Percentiles rank a stretch among this genome's conserved stretches.
These are phyloP conservation scores for Cataglyphis cursor DNA, from an alignment of 2,888 invertebrate genomes.

Conservation along the genomic window DNA sequence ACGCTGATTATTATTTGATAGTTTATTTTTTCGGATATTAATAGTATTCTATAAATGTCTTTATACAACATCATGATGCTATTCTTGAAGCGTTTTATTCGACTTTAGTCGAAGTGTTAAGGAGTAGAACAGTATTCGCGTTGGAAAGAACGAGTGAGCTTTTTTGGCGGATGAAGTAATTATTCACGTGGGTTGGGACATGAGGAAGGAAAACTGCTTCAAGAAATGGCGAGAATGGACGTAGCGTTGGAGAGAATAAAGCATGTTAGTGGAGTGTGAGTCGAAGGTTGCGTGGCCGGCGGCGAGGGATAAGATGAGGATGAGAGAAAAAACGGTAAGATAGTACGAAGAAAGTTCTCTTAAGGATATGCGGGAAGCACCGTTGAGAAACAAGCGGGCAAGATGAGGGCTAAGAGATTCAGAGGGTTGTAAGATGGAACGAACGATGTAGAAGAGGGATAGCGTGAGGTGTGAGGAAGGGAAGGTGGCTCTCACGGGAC, in stretches of 20 bases:
- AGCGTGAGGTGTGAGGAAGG: slow-evolving; percentile 46
- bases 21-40: not conserved
- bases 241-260: slow-evolving; percentile 68
- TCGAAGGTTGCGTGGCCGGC: slow-evolving; percentile 45
- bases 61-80: not conserved
- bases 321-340: slow-evolving; percentile 43
- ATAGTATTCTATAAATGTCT: not conserved
- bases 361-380: slow-evolving; percentile 43
- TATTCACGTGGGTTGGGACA: slow-evolving; percentile 73
- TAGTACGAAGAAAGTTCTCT: slow-evolving; percentile 40
- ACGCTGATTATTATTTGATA: not conserved
- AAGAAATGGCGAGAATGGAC: slow-evolving; percentile 62
- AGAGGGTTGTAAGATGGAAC: slow-evolving; percentile 29
- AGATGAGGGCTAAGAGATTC: slow-evolving; percentile 28
- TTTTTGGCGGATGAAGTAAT: slow-evolving; percentile 68
- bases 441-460: slow-evolving; percentile 27
- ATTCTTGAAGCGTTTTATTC: slow-evolving; percentile 7
- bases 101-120: slow-evolving; percentile 37
- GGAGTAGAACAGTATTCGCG: not conserved
- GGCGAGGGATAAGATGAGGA: slow-evolving; percentile 34
- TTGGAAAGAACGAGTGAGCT: slow-evolving; percentile 38
- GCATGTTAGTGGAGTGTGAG: slow-evolving; percentile 38
- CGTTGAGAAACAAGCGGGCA: slow-evolving; percentile 30
- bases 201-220: slow-evolving; percentile 48
- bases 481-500: slow-evolving; percentile 79